Conservation (phyloP, 2,797 vertebrate species). For the Chrysocyon brachyurus region DNA sequence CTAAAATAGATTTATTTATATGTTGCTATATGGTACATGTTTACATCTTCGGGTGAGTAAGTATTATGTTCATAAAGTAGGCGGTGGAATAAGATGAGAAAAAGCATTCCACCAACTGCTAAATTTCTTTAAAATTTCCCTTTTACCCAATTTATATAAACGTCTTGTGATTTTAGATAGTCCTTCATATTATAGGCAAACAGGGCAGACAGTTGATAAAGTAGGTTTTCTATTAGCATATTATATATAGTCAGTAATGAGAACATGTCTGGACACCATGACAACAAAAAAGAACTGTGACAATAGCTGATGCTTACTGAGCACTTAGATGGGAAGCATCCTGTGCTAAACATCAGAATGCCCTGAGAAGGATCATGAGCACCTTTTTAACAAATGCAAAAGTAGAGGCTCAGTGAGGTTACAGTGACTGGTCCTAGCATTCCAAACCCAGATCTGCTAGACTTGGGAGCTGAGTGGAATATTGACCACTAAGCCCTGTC, state of each 20-base stretch:
- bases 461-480: not conserved
- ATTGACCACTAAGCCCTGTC: not conserved
- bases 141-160: conserved; percentile 54
- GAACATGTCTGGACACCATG: not conserved
- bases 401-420: not conserved
- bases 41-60: conserved; percentile 31
- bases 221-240: conserved; percentile 46
- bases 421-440: not conserved
- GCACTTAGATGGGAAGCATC: not conserved
- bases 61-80: conserved; percentile 40
- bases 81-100: conserved; percentile 7
- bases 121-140: conserved; percentile 9
- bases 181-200: conserved; percentile 61
- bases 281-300: not conserved
- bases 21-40: not conserved
- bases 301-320: not conserved
- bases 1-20: conserved; percentile 33
- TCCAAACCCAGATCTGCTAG: not conserved
- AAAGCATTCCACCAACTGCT: not conserved
- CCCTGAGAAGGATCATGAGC: not conserved
- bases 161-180: not conserved
- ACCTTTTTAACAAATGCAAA: not conserved
- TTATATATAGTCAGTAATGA: conserved; percentile 39
- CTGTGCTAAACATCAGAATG: not conserved
- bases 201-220: not conserved